Percentiles rank a stretch among this genome's conserved stretches.
phyloP scores from a whole-genome alignment of 2,113 vertebrate species.

The Heterocephalus glaber region DNA sequence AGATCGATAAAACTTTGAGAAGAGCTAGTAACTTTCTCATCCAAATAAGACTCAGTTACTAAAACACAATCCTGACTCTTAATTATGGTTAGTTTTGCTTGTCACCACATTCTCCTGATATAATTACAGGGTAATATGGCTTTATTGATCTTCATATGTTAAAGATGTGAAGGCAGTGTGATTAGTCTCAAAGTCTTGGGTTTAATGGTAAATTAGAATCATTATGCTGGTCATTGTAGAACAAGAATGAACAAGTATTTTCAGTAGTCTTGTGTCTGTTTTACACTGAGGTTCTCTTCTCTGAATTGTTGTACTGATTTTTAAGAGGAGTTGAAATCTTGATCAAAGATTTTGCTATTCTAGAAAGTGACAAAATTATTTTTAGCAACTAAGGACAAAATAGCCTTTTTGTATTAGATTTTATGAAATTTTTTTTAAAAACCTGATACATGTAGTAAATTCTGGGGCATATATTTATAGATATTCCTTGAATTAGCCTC shows the following conservation, averaged over 20 bases:
- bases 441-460: neutral
- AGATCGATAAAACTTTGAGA: neutral
- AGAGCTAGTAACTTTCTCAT: neutral
- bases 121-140: neutral
- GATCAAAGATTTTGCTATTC: neutral
- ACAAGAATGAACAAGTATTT: neutral
- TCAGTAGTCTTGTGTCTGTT: neutral
- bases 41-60: neutral
- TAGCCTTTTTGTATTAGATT: neutral
- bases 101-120: neutral
- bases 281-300: neutral
- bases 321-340: constrained; percentile 23
- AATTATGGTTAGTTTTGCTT: neutral
- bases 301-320: constrained; percentile 8
- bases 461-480: neutral
- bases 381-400: neutral
- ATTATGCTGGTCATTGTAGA: neutral
- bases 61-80: neutral
- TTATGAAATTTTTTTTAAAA: neutral
- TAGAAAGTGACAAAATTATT: neutral
- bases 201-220: constrained; percentile 31
- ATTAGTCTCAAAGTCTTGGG: constrained; percentile 20
- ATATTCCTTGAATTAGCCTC: neutral
- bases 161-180: neutral
- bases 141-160: neutral